A percentile compares a stretch with the other conserved stretches of the same genome.
Conservation (phyloP, 1,140 invertebrate genomes). For the Pseudomyrmex flavicornis region DNA sequence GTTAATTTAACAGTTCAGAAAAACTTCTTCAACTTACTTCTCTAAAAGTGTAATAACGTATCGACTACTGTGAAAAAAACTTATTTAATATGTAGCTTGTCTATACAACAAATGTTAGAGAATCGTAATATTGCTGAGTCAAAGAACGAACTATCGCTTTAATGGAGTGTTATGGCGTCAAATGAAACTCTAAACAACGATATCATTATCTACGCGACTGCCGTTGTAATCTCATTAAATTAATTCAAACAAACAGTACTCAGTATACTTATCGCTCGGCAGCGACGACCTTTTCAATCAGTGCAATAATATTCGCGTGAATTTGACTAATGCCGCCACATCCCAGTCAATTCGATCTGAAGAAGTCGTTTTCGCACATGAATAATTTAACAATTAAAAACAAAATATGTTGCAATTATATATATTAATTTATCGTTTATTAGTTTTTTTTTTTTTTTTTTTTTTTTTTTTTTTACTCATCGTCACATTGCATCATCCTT, state of each 20-base stretch:
- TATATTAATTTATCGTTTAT: neutral
- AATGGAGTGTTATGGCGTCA: slow-evolving; percentile 57
- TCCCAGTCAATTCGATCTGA: neutral
- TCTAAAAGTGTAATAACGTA: too few relatives aligned
- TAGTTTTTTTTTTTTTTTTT: too few relatives aligned
- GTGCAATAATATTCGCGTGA: neutral
- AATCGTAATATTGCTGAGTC: neutral
- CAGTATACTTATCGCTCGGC: slow-evolving; percentile 40
- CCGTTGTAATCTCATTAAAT: slow-evolving; percentile 63
- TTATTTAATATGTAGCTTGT: neutral
- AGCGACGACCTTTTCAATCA: slow-evolving; percentile 38
- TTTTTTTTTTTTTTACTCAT: too few relatives aligned
- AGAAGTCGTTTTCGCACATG: neutral
- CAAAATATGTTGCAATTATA: neutral
- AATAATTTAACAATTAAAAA: neutral
- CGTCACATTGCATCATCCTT: too few relatives aligned
- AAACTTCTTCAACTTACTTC: too few relatives aligned
- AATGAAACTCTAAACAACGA: slow-evolving; percentile 51
- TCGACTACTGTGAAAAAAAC: too few relatives aligned
- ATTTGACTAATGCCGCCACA: neutral
- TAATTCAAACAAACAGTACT: slow-evolving; percentile 57
- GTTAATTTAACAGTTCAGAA: too few relatives aligned
- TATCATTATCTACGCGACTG: slow-evolving; percentile 47
- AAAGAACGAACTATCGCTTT: slow-evolving; percentile 52
- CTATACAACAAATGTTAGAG: neutral